These are phyloP conservation scores for Erannis defoliaria DNA, from an alignment of 2,888 invertebrate genomes.

Conservation along the genomic window DNA sequence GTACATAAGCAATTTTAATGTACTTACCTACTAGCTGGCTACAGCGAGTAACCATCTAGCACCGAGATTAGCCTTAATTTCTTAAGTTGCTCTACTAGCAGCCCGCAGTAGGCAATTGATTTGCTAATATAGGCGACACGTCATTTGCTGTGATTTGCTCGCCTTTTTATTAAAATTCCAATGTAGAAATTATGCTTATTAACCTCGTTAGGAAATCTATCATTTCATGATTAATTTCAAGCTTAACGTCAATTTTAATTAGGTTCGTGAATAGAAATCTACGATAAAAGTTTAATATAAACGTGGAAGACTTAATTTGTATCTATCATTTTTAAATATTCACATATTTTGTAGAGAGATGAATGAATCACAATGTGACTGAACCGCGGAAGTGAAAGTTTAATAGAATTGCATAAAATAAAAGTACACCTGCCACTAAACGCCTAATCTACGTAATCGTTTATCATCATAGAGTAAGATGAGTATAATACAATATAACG, in stretches of 20 bases:
- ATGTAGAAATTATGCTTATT: constrained; percentile 40
- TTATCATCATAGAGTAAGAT: constrained; percentile 31
- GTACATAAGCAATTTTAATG: not conserved
- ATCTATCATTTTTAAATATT: constrained; percentile 32
- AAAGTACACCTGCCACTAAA: constrained; percentile 34
- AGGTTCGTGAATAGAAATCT: constrained; percentile 9
- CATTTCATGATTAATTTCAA: constrained; percentile 24
- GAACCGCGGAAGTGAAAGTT: constrained; percentile 76
- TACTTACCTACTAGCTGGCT: constrained; percentile 42
- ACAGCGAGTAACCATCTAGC: constrained; percentile 3
- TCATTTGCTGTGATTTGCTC: constrained; percentile 35
- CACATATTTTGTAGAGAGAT: constrained; percentile 28
- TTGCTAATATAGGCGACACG: constrained; percentile 39
- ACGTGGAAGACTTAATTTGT: not conserved
- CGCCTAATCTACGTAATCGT: constrained; percentile 42
- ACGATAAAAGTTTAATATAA: not conserved
- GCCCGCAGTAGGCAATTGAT: constrained; percentile 41
- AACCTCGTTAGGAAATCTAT: constrained; percentile 32
- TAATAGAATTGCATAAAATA: constrained; percentile 62
- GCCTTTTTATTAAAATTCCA: constrained; percentile 33
- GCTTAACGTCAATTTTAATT: constrained; percentile 14
- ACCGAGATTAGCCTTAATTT: constrained; percentile 58
- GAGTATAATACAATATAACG: no score
- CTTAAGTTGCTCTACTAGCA: constrained; percentile 43
- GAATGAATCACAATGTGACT: constrained; percentile 55